Evolutionary conservation across 1,140 invertebrate genomes (phyloP), one percentile per base, ranked within the genome.

Genomic region (Epicauta chinensis): DNA sequence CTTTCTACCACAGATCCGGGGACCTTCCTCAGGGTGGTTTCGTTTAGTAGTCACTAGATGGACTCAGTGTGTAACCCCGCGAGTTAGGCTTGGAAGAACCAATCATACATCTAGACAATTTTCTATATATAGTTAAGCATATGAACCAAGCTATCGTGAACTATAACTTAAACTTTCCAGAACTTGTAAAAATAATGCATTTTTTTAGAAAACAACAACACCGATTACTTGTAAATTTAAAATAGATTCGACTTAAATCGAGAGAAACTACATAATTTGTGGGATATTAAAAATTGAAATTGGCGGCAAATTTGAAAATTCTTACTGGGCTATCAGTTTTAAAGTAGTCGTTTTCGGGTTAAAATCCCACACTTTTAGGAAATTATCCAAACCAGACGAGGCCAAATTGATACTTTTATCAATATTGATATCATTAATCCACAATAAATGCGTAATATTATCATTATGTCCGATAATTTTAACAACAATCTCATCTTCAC

Each of bases 321-420:
- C 57, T 38, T 53, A 68, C 66, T 56, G 56, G 35, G 56, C 54
- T 52, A 64, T 64, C 4, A 67, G 14, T 14, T 31, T 44, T 38
- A 67, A 54, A 11, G 29, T 38, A 9, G 55, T n/a, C n/a, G 40
- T 11, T 51, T 41, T 16, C 29, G 16, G 12, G 44, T 62, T 56
- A 32, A 67, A 68, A 30, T 56, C 49, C 68, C 68, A 70, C 15
- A 70, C 9, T 36, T 56, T 62, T 16, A 70, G 37, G 23, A 54
- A 56, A 5, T 65, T 62, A 57, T 70, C 68, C 6, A 65, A 51
- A 48, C 67, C 62, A n/a, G 67, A 60, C 36, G 58, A 61, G 2
- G 58, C 67, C 13, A 70, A 53, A 23, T 63, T 23, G 6, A 61
- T 12, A 31, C 16, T 53, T 51, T 64, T 64, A n/a, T 44, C 23